Evolutionary conservation across 2,888 invertebrate genomes (phyloP), one percentile per base, ranked within the genome.

Genomic region (Hermaeophaga mercurialis): DNA sequence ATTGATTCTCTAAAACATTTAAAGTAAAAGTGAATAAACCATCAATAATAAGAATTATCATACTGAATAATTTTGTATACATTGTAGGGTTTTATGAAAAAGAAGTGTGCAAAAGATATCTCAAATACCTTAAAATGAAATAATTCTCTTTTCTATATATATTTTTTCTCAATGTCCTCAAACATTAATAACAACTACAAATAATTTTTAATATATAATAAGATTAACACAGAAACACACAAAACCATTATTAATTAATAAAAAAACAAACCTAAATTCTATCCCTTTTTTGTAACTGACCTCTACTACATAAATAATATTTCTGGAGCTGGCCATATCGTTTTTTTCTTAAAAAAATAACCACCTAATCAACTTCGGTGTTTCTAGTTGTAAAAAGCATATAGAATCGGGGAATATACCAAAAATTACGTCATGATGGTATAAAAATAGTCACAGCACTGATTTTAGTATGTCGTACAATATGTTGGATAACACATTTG

Each of bases 251-350:
- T 22, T 7, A 28, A 53, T 41, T 14, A 36, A 56, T 28, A 24
- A 49, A 33, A 46, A 47, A 33, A 50, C 46, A 63, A 59, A 62
- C 41, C 49, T 57, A 62, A 57, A 60, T 52, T 36, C 31, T 58
- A 43, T 57, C 56, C 58, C 61, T 59, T 41, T 34, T 34, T 34
- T n/a, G 39, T 39, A 50, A 70, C 70, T 69, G 67, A 70, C 70
- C 70, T 70, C 69, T 54, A 54, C 54, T 49, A 47, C 48, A 45
- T 54, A 43, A n/a, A 39, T 31, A 38, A 53, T 34, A 39, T 45
- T 52, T 43, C 47, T 38, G 41, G 43, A 26, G 22, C 26, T 46
- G 9, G 50, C 22, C 54, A 50, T 54, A 12, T 12, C 36, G 26
- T 44, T 26, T 44, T 31, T 24, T 18, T 33, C 15, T 43, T 45